Evolutionary conservation across 1,140 invertebrate species (phyloP).

Genomic region (Vanessa tameamea): DNA sequence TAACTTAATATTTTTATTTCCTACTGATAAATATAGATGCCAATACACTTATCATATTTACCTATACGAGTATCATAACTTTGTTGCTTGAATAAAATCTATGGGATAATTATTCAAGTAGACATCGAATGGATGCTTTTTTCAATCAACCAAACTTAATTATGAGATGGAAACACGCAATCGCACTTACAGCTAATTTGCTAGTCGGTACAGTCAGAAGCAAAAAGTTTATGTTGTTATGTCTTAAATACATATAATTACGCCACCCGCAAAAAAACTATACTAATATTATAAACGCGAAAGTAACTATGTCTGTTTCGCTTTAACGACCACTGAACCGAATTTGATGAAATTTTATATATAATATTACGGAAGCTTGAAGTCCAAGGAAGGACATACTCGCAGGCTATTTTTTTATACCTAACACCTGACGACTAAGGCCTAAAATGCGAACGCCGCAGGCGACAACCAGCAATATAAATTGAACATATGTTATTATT

Average conservation of each 20-base stretch:
- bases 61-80: background rate
- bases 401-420: too few relatives aligned
- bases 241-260: background rate
- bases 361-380: too few relatives aligned
- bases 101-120: conserved; percentile 8
- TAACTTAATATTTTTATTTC: too few relatives aligned
- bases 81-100: background rate
- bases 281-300: too few relatives aligned
- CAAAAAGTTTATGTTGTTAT: background rate
- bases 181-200: conserved; percentile 5
- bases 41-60: background rate
- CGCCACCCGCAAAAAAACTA: background rate
- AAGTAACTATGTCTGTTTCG: too few relatives aligned
- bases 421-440: too few relatives aligned
- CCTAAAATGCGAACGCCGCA: too few relatives aligned
- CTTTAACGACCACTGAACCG: too few relatives aligned
- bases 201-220: background rate
- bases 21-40: too few relatives aligned
- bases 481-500: background rate
- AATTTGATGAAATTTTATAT: too few relatives aligned
- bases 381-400: too few relatives aligned
- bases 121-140: conserved; percentile 6
- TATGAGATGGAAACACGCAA: conserved; percentile 14
- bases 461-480: too few relatives aligned
- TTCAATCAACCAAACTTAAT: conserved; percentile 15